Evolutionary conservation across 1,140 invertebrate genomes (phyloP).

Genomic region (Palaemon carinicauda): DNA sequence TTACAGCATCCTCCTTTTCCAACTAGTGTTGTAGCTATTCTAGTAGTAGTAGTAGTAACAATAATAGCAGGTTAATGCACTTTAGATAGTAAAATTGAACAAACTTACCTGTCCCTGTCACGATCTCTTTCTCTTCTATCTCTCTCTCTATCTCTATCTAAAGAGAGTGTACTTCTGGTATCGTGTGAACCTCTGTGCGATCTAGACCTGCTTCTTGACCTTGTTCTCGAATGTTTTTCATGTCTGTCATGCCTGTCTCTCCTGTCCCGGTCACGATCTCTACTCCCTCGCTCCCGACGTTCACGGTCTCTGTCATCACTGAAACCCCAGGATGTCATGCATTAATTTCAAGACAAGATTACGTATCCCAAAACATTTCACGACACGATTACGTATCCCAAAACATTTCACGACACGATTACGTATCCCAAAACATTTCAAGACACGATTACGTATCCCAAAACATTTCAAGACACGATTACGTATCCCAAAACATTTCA

Average conservation of each 20-base stretch:
- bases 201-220: conserved; percentile 18
- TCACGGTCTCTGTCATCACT: conserved; percentile 37
- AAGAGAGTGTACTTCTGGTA: conserved; percentile 12
- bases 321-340: not conserved
- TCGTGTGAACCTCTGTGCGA: not conserved
- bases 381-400: no score
- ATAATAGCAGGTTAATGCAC: no score
- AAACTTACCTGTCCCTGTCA: conserved; percentile 34
- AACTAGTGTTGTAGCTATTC: no score
- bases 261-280: conserved; percentile 40
- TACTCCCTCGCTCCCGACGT: conserved; percentile 24
- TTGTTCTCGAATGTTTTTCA: not conserved
- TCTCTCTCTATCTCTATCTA: conserved; percentile 29
- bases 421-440: no score
- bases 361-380: no score
- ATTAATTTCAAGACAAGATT: not conserved
- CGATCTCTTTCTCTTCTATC: conserved; percentile 21
- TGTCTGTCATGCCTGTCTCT: not conserved
- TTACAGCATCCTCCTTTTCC: no score
- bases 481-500: no score
- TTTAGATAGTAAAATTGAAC: no score
- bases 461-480: no score
- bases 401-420: no score
- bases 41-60: no score
- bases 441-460: no score